These are phyloP conservation scores for Artemia franciscana DNA, from an alignment of 1,140 invertebrate species.

Conservation along the genomic window DNA sequence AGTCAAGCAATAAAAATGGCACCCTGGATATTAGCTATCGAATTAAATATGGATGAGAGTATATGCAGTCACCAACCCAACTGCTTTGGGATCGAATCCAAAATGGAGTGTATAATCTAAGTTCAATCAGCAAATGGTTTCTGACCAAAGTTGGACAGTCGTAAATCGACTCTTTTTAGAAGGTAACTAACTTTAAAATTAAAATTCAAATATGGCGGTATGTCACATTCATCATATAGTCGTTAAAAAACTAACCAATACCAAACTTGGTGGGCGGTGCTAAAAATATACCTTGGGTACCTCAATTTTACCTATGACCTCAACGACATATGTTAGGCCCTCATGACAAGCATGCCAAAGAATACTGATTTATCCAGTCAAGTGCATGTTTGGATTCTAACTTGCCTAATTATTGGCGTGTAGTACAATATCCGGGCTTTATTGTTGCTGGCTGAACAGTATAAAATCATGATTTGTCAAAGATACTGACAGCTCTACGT, in stretches of 20 bases:
- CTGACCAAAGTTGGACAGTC: neutral
- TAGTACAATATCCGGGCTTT: neutral
- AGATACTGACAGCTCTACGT: neutral
- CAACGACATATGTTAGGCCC: neutral
- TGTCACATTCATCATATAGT: neutral
- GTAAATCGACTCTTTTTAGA: neutral
- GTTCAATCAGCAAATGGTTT: neutral
- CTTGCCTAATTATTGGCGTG: neutral
- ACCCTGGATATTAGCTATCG: no score
- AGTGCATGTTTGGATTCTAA: neutral
- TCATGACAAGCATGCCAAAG: neutral
- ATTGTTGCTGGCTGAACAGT: neutral
- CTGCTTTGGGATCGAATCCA: no score
- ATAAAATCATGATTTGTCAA: neutral
- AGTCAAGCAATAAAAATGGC: no score
- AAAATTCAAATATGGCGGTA: neutral
- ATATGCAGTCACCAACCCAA: no score
- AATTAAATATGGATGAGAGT: no score
- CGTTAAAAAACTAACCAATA: neutral
- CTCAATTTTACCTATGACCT: neutral
- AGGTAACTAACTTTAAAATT: neutral
- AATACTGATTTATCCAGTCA: neutral
- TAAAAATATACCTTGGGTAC: neutral
- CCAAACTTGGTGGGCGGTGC: neutral
- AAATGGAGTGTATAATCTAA: neutral